Percentiles rank a stretch among this genome's conserved stretches.
phyloP scores from a whole-genome alignment of 2,113 vertebrate species.

The Motacilla alba region DNA sequence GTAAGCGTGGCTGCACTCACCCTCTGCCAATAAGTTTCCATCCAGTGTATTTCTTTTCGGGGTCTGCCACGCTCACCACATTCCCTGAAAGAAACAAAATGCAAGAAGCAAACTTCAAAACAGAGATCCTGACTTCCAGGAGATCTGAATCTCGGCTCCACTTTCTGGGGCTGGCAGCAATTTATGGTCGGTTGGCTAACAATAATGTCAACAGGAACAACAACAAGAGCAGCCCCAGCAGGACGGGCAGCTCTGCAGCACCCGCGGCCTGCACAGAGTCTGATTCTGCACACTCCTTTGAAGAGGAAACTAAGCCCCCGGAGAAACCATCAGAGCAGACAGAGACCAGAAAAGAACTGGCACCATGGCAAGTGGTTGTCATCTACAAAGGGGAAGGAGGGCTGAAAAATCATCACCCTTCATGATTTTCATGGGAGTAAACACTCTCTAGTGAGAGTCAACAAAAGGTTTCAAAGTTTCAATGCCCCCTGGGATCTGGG shows the following conservation, averaged over 20 bases:
- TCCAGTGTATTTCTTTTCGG: conserved; percentile 92
- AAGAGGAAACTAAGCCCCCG: not conserved
- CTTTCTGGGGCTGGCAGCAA: not conserved
- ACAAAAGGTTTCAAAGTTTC: not conserved
- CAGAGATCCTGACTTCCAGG: not conserved
- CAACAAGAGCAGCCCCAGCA: too few relatives aligned
- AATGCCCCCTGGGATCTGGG: not conserved
- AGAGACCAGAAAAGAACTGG: not conserved
- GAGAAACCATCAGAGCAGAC: not conserved
- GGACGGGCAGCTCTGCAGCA: too few relatives aligned
- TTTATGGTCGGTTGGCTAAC: too few relatives aligned
- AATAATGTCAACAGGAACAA: too few relatives aligned
- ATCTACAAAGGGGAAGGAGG: not conserved
- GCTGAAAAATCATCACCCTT: not conserved
- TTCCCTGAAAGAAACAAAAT: conserved; percentile 75
- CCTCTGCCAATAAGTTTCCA: conserved; percentile 94
- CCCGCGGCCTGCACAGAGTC: not conserved
- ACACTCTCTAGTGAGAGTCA: not conserved
- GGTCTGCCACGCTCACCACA: conserved; percentile 90
- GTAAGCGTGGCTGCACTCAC: conserved; percentile 72
- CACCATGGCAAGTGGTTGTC: not conserved
- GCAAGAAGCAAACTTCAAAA: not conserved
- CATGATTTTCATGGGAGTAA: not conserved
- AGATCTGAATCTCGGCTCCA: not conserved
- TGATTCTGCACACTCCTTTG: not conserved